A percentile compares a stretch with the other conserved stretches of the same genome.
Conservation (phyloP, 2,888 invertebrate genomes). For the Panopea generosa region DNA sequence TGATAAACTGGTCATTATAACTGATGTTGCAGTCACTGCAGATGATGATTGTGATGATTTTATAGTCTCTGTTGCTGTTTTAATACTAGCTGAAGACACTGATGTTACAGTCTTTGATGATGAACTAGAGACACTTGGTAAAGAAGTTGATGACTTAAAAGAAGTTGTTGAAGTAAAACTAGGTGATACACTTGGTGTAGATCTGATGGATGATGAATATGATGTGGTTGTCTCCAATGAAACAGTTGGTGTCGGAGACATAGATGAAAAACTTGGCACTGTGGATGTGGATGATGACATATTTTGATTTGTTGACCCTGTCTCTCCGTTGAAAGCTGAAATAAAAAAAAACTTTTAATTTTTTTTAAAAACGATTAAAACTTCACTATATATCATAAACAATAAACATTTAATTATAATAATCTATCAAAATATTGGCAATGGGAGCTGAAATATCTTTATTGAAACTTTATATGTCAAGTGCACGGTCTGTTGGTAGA, state of each 20-base stretch:
- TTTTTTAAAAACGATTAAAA: neutral
- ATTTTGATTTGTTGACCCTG: neutral
- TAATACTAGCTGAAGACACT: too few relatives aligned
- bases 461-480: too few relatives aligned
- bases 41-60: neutral
- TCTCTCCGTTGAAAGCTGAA: constrained; percentile 22
- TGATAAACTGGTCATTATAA: neutral
- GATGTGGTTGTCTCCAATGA: neutral
- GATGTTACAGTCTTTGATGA: too few relatives aligned
- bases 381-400: too few relatives aligned
- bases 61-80: too few relatives aligned
- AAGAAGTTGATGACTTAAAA: too few relatives aligned
- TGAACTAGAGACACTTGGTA: too few relatives aligned
- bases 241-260: neutral
- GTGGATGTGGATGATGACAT: constrained; percentile 10
- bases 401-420: too few relatives aligned
- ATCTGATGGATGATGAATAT: neutral
- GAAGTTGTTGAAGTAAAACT: neutral
- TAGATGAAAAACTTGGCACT: neutral
- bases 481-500: too few relatives aligned
- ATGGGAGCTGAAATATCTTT: too few relatives aligned
- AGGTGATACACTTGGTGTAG: neutral
- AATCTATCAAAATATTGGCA: too few relatives aligned
- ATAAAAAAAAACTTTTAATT: neutral
- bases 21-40: neutral